Conservation (phyloP, 2,113 vertebrate species). For the Corythornis vintsioides region DNA sequence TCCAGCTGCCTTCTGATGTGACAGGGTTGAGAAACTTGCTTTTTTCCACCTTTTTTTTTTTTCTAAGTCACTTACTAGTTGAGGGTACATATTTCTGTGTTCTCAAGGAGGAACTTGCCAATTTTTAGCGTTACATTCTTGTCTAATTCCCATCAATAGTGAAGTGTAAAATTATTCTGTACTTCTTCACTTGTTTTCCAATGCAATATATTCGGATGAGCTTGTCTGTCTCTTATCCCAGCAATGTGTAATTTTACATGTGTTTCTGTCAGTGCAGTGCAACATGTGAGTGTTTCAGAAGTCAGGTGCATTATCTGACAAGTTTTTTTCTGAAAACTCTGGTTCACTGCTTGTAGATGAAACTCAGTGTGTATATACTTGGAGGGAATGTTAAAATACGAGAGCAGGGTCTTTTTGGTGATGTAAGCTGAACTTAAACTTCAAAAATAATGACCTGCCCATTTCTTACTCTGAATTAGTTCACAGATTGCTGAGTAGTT, state of each 20-base stretch:
- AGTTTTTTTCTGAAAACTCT: background rate
- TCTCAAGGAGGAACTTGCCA: background rate
- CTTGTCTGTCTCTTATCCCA: background rate
- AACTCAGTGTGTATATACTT: background rate
- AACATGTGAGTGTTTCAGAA: background rate
- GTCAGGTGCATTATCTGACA: background rate
- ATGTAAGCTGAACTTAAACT: background rate
- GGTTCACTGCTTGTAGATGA: background rate
- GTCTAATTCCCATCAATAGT: background rate
- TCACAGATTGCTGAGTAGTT: background rate
- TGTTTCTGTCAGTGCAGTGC: background rate
- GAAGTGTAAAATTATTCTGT: background rate
- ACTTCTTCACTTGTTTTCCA: background rate
- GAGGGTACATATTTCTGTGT: background rate
- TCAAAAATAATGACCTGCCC: background rate
- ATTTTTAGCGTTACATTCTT: background rate
- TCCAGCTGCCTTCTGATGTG: background rate
- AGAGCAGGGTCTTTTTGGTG: background rate
- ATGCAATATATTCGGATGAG: background rate
- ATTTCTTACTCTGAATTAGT: background rate
- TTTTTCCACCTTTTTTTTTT: background rate
- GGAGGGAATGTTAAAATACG: background rate
- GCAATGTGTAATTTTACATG: background rate
- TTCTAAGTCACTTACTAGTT: background rate
- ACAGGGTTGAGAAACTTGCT: background rate